Percentiles rank a stretch among this genome's conserved stretches.
Evolutionary conservation across 37 sponge, comb jelly and placozoan genomes (phyloP).

Genomic region (Amphimedon queenslandica): DNA sequence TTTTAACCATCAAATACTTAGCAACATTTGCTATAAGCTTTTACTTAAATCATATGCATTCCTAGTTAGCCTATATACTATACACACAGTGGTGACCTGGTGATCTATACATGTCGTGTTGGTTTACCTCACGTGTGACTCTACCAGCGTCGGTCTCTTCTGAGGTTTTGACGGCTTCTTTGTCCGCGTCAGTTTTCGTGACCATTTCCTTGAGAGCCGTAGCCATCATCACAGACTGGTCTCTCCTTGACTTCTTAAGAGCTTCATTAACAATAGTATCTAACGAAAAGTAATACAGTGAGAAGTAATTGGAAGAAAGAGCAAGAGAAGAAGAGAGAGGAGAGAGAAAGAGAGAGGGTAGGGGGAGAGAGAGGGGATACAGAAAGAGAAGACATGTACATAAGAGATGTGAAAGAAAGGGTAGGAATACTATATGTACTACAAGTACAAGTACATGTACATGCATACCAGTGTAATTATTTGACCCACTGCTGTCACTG

Average conservation of each 20-base stretch:
- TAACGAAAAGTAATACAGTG: background rate
- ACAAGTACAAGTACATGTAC: no score
- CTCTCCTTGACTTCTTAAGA: conserved; percentile 3
- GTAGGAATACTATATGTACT: no score
- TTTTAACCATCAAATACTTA: background rate
- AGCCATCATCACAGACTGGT: background rate
- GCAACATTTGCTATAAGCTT: no score
- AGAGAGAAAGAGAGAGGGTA: background rate
- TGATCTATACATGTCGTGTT: background rate
- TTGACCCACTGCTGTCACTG: no score
- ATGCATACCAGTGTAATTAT: no score
- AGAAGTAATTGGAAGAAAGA: background rate
- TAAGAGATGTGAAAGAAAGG: no score
- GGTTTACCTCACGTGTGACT: background rate
- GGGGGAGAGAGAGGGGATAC: background rate
- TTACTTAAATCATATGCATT: no score
- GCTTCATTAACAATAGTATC: background rate
- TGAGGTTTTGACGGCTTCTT: background rate
- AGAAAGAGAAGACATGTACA: no score
- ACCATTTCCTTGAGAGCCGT: background rate
- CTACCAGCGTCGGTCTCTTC: background rate
- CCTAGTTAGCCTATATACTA: no score
- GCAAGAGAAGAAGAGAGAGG: background rate
- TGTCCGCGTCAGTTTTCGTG: background rate
- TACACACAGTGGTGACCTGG: background rate